These are phyloP conservation scores for Conus betulinus DNA, from an alignment of 1,140 invertebrate genomes.

Conservation along the genomic window DNA sequence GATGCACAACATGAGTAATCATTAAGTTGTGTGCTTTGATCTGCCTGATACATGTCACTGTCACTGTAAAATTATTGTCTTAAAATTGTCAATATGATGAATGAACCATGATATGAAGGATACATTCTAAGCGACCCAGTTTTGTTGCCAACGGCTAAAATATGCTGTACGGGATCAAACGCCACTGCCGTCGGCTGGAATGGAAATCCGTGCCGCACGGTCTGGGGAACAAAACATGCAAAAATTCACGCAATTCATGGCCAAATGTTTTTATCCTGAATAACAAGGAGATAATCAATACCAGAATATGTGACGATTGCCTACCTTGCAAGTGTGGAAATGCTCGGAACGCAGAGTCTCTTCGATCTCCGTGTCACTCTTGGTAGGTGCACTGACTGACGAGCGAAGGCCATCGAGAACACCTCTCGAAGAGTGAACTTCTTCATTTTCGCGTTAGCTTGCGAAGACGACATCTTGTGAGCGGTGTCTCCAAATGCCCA, in stretches of 20 bases:
- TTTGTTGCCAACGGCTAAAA: constrained; percentile 97
- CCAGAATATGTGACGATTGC: constrained; percentile 31
- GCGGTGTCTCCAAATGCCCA: constrained; percentile 36
- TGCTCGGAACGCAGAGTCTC: constrained; percentile 68
- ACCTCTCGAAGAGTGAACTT: constrained; percentile 66
- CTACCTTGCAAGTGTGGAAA: constrained; percentile 70
- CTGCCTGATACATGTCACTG: too few relatives aligned
- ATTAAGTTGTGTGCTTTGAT: too few relatives aligned
- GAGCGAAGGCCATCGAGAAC: constrained; percentile 66
- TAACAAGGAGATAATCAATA: constrained; percentile 37
- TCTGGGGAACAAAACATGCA: constrained; percentile 83
- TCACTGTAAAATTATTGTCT: not conserved
- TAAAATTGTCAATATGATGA: not conserved
- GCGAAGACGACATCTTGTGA: constrained; percentile 50
- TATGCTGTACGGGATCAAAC: constrained; percentile 97
- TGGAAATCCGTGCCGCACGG: constrained; percentile 98
- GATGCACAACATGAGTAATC: too few relatives aligned
- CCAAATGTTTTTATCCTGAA: constrained; percentile 28
- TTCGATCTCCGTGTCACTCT: constrained; percentile 69
- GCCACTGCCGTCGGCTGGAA: constrained; percentile 97
- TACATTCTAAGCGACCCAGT: constrained; percentile 96
- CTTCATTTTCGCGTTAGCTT: constrained; percentile 63
- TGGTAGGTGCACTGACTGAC: constrained; percentile 64
- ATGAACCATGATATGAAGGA: constrained; percentile 81
- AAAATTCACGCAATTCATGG: constrained; percentile 8